Evolutionary conservation across 2,113 vertebrate genomes (phyloP).

Genomic region (Beaufortia kweichowensis): DNA sequence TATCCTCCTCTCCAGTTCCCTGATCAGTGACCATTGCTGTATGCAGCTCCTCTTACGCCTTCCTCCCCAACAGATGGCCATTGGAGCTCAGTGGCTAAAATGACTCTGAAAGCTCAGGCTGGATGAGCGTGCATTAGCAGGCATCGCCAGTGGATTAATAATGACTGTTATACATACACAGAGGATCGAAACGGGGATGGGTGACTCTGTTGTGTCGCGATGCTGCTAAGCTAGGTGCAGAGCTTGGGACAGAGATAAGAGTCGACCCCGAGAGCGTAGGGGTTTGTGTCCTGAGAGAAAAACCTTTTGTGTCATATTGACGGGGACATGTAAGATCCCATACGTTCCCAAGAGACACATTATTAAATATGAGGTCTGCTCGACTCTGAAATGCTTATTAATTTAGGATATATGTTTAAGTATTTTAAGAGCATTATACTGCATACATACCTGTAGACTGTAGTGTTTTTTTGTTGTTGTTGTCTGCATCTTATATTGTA

Average conservation of each 20-base stretch:
- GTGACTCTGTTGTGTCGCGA: constrained; percentile 25
- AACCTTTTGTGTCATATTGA: constrained; percentile 3
- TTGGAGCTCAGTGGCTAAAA: constrained; percentile 30
- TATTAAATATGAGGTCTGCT: neutral
- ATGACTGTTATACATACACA: constrained; percentile 38
- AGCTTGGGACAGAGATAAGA: constrained; percentile 46
- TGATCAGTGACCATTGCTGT: constrained; percentile 28
- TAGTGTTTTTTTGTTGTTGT: neutral
- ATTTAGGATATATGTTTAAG: neutral
- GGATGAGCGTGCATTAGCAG: constrained; percentile 38
- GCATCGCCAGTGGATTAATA: constrained; percentile 50
- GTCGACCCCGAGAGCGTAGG: neutral
- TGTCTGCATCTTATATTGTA: neutral
- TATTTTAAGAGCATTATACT: too few relatives aligned
- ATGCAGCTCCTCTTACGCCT: constrained; percentile 13
- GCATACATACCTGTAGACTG: too few relatives aligned
- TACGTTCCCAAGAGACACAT: neutral
- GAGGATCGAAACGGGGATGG: constrained; percentile 14
- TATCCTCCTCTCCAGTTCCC: constrained; percentile 32
- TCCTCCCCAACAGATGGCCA: constrained; percentile 52
- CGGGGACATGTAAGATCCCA: neutral
- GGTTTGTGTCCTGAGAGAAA: constrained; percentile 24
- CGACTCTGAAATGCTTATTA: neutral
- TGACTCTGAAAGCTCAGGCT: constrained; percentile 35
- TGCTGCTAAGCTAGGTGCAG: neutral